These are phyloP conservation scores for Oxycera nigricornis DNA, from an alignment of 2,888 invertebrate genomes.

Conservation along the genomic window DNA sequence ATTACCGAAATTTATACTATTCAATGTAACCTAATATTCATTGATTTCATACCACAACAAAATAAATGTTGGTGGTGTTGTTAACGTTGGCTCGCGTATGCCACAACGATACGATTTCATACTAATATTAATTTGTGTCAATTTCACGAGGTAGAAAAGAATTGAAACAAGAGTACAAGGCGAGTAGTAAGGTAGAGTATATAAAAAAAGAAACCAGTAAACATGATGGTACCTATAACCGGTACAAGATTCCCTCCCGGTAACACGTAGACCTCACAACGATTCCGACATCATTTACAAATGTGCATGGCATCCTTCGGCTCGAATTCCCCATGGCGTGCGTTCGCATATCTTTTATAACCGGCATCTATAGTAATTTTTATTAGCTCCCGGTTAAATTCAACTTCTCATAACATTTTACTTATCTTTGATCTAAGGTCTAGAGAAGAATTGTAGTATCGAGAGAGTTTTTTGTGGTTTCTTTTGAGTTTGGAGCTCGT, in stretches of 20 bases:
- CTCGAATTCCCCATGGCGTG: neutral
- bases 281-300: slow-evolving; percentile 32
- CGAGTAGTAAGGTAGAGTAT: neutral
- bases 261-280: slow-evolving; percentile 39
- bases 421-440: slow-evolving; percentile 29
- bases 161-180: neutral
- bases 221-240: neutral
- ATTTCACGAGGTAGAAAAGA: slow-evolving; percentile 12
- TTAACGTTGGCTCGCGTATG: neutral
- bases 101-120: neutral
- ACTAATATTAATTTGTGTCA: slow-evolving; percentile 34
- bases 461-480: too few species aligned
- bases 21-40: slow-evolving; percentile 29
- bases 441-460: neutral
- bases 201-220: neutral
- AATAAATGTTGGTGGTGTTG: slow-evolving; percentile 8
- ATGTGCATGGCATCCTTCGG: slow-evolving; percentile 20
- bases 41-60: slow-evolving; percentile 20
- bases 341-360: neutral
- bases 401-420: neutral
- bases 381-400: slow-evolving; percentile 22
- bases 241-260: slow-evolving; percentile 10
- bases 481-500: too few species aligned
- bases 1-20: slow-evolving; percentile 24
- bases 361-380: neutral